Evolutionary conservation across 2,797 vertebrate species (phyloP).

Genomic region (Channallabes apus): DNA sequence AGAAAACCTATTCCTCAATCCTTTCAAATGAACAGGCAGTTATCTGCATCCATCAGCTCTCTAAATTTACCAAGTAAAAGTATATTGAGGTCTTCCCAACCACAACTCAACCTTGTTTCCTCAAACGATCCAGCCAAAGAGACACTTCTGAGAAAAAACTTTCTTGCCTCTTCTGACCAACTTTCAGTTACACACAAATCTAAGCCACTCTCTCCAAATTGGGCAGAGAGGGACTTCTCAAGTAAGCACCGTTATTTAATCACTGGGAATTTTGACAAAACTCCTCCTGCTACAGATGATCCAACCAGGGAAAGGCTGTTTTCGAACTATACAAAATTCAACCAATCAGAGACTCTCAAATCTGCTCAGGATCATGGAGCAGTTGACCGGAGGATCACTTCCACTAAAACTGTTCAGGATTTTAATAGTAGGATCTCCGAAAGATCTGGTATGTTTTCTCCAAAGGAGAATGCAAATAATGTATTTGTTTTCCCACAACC

Average conservation of each 20-base stretch:
- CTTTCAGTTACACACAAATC: neutral
- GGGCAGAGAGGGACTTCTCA: constrained; percentile 5
- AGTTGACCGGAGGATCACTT: constrained; percentile 1
- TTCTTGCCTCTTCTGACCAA: constrained; percentile 18
- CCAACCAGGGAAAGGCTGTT: constrained; percentile 1
- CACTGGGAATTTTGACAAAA: constrained; percentile 36
- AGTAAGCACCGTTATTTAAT: constrained; percentile 28
- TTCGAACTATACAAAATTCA: constrained; percentile 14
- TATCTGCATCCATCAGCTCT: constrained; percentile 36
- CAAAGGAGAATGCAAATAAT: constrained; percentile 26
- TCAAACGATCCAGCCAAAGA: constrained; percentile 9
- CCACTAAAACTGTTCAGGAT: constrained; percentile 8
- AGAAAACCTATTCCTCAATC: constrained; percentile 50
- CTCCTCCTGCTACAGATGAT: constrained; percentile 1
- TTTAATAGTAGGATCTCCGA: constrained; percentile 15
- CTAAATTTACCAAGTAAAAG: constrained; percentile 46
- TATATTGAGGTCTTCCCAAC: constrained; percentile 46
- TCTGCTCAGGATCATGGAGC: neutral
- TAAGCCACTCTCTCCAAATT: constrained; percentile 9
- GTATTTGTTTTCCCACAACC: constrained; percentile 16
- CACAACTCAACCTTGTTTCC: constrained; percentile 40
- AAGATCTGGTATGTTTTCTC: constrained; percentile 9
- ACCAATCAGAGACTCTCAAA: constrained; percentile 7
- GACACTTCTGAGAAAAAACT: neutral
- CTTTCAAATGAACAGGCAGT: constrained; percentile 46